These are phyloP conservation scores for Drosophila pseudoananassae DNA, from an alignment of 1,140 invertebrate genomes.

Conservation along the genomic window DNA sequence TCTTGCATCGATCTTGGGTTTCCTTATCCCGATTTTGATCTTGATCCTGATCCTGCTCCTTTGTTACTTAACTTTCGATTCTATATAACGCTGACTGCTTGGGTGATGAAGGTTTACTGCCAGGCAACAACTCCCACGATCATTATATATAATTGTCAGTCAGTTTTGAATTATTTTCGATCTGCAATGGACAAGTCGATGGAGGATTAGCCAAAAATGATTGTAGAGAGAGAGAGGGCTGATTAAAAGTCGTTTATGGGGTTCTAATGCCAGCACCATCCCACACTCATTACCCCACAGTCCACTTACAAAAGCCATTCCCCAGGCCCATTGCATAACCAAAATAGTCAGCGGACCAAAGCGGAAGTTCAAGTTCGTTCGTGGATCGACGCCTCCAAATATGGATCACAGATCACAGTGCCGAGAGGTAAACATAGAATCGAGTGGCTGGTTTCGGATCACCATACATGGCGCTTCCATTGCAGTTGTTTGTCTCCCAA, in stretches of 20 bases:
- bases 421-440: slow-evolving; percentile 1
- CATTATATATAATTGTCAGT: slow-evolving; percentile 56
- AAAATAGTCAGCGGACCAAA: slow-evolving; percentile 49
- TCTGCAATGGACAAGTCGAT: slow-evolving; percentile 49
- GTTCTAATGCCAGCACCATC: slow-evolving; percentile 31
- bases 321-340: slow-evolving; percentile 53
- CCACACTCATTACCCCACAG: slow-evolving; percentile 50
- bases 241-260: slow-evolving; percentile 26
- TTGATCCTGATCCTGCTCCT: slow-evolving; percentile 1
- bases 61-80: slow-evolving; percentile 12
- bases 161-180: slow-evolving; percentile 49
- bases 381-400: slow-evolving; percentile 58
- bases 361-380: slow-evolving; percentile 80
- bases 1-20: slow-evolving; percentile 19
- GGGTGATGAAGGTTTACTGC: slow-evolving; percentile 25
- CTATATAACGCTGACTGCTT: slow-evolving; percentile 16
- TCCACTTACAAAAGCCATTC: slow-evolving; percentile 53
- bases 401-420: slow-evolving; percentile 23
- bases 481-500: slow-evolving; percentile 45
- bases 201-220: slow-evolving; percentile 48
- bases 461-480: slow-evolving; percentile 53
- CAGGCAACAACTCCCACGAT: slow-evolving; percentile 25
- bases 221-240: slow-evolving; percentile 7
- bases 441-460: slow-evolving; percentile 27
- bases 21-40: neutral